Evolutionary conservation across 2,888 invertebrate genomes (phyloP).

Genomic region (Hirtodrosophila cameraria): DNA sequence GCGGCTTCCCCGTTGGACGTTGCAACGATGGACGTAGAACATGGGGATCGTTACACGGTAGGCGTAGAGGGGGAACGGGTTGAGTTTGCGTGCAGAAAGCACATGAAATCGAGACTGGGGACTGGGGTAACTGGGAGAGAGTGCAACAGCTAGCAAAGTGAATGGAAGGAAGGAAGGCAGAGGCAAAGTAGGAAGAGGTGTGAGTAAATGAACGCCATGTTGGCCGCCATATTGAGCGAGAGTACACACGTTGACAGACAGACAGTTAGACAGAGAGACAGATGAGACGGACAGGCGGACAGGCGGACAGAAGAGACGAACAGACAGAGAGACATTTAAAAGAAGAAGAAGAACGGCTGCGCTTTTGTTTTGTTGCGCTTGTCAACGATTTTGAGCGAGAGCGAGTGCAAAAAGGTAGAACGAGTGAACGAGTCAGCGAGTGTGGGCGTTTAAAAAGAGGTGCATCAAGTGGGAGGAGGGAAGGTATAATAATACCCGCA

Average conservation of each 20-base stretch:
- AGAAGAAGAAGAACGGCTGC: constrained; percentile 62
- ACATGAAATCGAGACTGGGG: constrained; percentile 65
- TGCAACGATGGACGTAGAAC: constrained; percentile 6
- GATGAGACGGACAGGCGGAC: too few species aligned
- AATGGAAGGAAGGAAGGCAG: constrained; percentile 51
- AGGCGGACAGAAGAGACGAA: constrained; percentile 3
- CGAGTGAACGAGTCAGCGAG: neutral
- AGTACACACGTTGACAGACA: constrained; percentile 50
- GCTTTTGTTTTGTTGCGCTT: constrained; percentile 62
- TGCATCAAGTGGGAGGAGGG: neutral
- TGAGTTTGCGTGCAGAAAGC: constrained; percentile 69
- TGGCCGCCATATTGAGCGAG: constrained; percentile 79
- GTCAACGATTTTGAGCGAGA: constrained; percentile 53
- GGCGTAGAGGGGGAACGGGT: constrained; percentile 6
- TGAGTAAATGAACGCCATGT: constrained; percentile 77
- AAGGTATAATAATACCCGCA: constrained; percentile 15
- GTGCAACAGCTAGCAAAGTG: constrained; percentile 43
- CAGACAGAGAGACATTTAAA: constrained; percentile 65
- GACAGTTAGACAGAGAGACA: too few species aligned
- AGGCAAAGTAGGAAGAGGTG: constrained; percentile 27
- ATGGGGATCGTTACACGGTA: neutral
- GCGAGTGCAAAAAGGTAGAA: constrained; percentile 1
- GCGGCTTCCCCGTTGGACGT: constrained; percentile 64
- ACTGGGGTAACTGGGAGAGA: constrained; percentile 10
- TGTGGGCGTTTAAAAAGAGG: neutral